phyloP scores from a whole-genome alignment of 2,888 invertebrate species.

The Patella ulyssiponensis region DNA sequence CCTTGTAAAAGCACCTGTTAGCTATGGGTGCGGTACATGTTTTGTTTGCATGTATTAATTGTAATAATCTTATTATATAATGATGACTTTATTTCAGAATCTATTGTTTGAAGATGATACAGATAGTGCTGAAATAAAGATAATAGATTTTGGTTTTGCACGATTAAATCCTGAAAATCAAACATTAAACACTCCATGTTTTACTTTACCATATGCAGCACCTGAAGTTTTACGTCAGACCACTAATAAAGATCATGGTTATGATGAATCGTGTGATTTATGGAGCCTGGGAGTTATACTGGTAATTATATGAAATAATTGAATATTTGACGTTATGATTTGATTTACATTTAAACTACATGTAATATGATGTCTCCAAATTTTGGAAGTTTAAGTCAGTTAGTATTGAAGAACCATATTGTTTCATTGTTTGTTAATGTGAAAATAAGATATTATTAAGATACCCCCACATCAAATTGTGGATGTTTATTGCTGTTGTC shows the following conservation, averaged over 20 bases:
- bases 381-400: too few relatives aligned
- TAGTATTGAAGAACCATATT: too few relatives aligned
- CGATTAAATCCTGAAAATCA: slow-evolving; percentile 77
- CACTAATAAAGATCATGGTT: slow-evolving; percentile 72
- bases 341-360: too few relatives aligned
- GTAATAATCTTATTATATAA: slow-evolving; percentile 7
- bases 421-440: too few relatives aligned
- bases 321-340: too few relatives aligned
- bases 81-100: slow-evolving; percentile 74
- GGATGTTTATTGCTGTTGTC: too few relatives aligned
- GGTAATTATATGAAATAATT: slow-evolving; percentile 71
- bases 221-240: slow-evolving; percentile 88
- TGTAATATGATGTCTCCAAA: too few relatives aligned
- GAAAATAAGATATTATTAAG: too few relatives aligned
- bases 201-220: slow-evolving; percentile 94
- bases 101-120: slow-evolving; percentile 78
- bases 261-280: slow-evolving; percentile 93
- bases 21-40: background rate
- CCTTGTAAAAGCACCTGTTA: too few relatives aligned
- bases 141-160: slow-evolving; percentile 98
- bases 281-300: slow-evolving; percentile 96
- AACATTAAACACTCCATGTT: slow-evolving; percentile 84
- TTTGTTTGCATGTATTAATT: background rate
- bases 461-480: too few relatives aligned
- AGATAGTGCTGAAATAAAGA: slow-evolving; percentile 81